Evolutionary conservation across 2,888 invertebrate genomes (phyloP), one percentile per base, ranked within the genome.

Genomic region (Dugesia japonica): DNA sequence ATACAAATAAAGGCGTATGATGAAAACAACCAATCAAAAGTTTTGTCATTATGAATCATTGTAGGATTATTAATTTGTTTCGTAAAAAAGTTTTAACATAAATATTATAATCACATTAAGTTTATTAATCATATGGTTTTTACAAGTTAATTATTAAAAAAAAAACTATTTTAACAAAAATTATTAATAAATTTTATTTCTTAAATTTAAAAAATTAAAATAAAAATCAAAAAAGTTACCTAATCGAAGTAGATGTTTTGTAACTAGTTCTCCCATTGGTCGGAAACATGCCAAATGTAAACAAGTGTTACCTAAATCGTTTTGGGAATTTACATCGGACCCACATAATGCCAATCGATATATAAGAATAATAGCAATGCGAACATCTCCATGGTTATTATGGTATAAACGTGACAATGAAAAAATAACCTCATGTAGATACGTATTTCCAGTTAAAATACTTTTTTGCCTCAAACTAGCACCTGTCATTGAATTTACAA

Each of bases 271-370:
- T 0, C 79, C 80, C 20, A 78, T 71, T 1, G 81, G 81, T 76
- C 78, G 75, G 72, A 81, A 74, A 73, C 81, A 81, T 23, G 81
- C 81, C 26, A 81, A 76, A 73, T 81, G 81, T 15, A 81, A 78
- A 28, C 78, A 77, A 7, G 81, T 81, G 77, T 81, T 81, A n/a
- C 81, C 81, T 71, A 79, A 79, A 0, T 72, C 31, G 75, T 81
- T 81, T 78, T 80, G 81, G 0, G 80, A 80, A 74, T 81, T 81
- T 26, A 81, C 79, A 23, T 78, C 77, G 15, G 79, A 77, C 0
- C 81, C 81, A 23, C 76, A 74, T 27, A 81, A 38, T 0, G 80
- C 80, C 28, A 81, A 77, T 20, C 78, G 38, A 76, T 81, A 81
- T 1, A 80, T 76, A 0, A 81, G 56, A 0, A 79, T 79, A 17